Evolutionary conservation across 2,888 invertebrate species (phyloP).

Genomic region (Leucophenga maculata): DNA sequence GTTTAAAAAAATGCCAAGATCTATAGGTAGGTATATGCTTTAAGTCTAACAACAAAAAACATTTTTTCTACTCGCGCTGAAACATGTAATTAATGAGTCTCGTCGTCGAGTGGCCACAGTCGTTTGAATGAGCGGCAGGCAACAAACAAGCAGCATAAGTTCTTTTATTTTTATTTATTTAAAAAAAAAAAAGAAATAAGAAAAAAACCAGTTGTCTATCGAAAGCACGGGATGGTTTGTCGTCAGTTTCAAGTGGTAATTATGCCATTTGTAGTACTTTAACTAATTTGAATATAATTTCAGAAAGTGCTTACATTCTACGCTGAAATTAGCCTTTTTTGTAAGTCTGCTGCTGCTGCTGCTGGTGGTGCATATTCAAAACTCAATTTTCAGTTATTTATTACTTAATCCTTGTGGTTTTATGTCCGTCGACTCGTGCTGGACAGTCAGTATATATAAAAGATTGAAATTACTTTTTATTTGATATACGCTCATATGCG

Average conservation of each 20-base stretch:
- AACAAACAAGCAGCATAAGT: background rate
- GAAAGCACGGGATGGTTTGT: conserved; percentile 35
- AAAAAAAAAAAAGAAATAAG: too few relatives aligned
- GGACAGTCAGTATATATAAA: background rate
- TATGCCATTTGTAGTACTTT: conserved; percentile 56
- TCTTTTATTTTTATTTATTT: conserved; percentile 24
- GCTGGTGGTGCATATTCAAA: conserved; percentile 5
- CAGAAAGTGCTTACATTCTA: conserved; percentile 39
- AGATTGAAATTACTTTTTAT: conserved; percentile 11
- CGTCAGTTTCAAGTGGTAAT: conserved; percentile 41
- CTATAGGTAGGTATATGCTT: too few relatives aligned
- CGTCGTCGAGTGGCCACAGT: too few relatives aligned
- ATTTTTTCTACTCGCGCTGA: too few relatives aligned
- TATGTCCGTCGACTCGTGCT: conserved; percentile 51
- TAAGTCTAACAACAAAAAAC: too few relatives aligned
- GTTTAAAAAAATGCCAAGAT: too few relatives aligned
- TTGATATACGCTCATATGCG: conserved; percentile 3
- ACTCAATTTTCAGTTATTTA: conserved; percentile 50
- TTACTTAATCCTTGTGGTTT: conserved; percentile 63
- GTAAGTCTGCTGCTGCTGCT: conserved; percentile 16
- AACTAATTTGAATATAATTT: conserved; percentile 66
- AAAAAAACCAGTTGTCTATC: conserved; percentile 23
- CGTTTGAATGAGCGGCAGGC: too few relatives aligned
- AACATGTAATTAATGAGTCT: too few relatives aligned
- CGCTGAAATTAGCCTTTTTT: too few relatives aligned